Conservation (phyloP, 2,797 vertebrate species). For the Falco peregrinus region DNA sequence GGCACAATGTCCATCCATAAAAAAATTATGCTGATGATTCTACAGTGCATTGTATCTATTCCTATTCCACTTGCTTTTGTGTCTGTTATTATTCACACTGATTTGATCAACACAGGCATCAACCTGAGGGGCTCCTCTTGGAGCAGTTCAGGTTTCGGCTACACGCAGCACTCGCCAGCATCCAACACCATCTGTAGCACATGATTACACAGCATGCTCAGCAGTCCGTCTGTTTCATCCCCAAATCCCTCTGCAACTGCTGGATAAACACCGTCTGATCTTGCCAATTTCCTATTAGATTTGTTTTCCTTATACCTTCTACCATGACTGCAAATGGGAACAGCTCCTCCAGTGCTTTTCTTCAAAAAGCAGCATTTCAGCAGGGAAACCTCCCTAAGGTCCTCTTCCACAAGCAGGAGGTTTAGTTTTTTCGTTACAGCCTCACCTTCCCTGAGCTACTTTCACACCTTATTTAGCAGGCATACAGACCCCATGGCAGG, state of each 20-base stretch:
- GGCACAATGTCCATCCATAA: not conserved
- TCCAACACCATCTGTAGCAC: accelerated
- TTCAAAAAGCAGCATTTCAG: not conserved
- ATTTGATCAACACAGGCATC: not conserved
- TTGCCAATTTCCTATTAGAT: not conserved
- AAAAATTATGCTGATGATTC: not conserved
- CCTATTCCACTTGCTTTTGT: not conserved
- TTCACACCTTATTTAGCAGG: not conserved
- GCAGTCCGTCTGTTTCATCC: not conserved
- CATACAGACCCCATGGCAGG: not conserved
- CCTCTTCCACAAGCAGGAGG: accelerated
- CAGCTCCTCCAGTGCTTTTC: not conserved
- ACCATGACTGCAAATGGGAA: not conserved
- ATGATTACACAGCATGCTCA: accelerated
- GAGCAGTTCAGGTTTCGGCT: not conserved
- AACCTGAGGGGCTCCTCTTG: not conserved
- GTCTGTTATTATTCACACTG: not conserved
- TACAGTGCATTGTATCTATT: accelerated
- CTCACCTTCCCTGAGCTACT: too few species aligned
- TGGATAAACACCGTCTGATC: not conserved
- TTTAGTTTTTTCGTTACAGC: not conserved
- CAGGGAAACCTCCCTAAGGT: not conserved
- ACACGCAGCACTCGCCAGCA: accelerated
- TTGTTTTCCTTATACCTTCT: not conserved
- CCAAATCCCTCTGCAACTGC: not conserved